Evolutionary conservation across 2,888 invertebrate species (phyloP), one percentile per base, ranked within the genome.

Genomic region (Nephrotoma appendiculata): DNA sequence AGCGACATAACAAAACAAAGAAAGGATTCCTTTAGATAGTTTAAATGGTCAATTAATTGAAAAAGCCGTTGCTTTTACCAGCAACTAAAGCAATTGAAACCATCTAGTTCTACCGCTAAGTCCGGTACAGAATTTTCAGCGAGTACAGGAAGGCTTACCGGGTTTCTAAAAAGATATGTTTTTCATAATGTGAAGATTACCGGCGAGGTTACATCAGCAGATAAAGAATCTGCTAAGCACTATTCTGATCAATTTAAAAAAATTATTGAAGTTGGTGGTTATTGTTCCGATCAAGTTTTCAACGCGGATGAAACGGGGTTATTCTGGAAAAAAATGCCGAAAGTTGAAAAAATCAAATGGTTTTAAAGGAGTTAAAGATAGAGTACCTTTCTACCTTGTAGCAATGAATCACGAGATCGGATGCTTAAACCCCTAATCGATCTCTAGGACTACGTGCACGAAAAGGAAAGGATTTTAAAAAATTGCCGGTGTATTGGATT

Each of bases 341-440:
- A 83, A 83, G 83, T 31, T 83, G 31, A 19, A 19, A 19, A 83
- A 83, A 83, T n/a, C 19, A 83, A 83, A 57, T 71, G 86, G 42
- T 57, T 86, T 86, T 71, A 57, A 86, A 86, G 86, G 88, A 43
- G 87, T 88, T 12, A 89, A 89, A 87, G 89, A 89, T 87, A 88
- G 88, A 86, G 86, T 6, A 88, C 89, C 57, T 87, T 89, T 6
- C 52, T 89, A 86, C 87, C 89, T 11, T 88, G 89, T 86, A 88
- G 88, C 19, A 89, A 89, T 87, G 89, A 88, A 42, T 88, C 88
- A 87, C 89, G 89, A 52, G 88, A 89, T 87, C 88, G 87, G 6
- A 88, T 88, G 86, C 87, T 89, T 71, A 89, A 88, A 87, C 89
- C 41, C 88, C 89, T 12, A 88, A 89, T 86, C 87, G 87, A 86